Conservation (phyloP, 1,140 invertebrate genomes). For the Drosophila takahashii region DNA sequence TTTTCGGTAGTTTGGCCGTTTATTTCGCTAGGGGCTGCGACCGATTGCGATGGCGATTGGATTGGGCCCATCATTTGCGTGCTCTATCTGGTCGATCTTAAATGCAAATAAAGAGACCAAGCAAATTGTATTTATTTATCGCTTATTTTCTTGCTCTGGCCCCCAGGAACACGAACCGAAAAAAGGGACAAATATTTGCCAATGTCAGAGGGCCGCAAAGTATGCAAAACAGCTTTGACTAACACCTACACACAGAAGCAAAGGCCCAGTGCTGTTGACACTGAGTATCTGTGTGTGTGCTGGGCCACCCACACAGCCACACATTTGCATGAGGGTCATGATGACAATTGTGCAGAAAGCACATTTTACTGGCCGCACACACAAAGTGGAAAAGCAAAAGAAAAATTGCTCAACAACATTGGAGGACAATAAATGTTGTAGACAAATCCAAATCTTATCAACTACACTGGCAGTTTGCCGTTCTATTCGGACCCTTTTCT, state of each 20-base stretch:
- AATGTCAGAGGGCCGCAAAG: slow-evolving; percentile 72
- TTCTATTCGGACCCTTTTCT: slow-evolving; percentile 22
- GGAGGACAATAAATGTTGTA: slow-evolving; percentile 73
- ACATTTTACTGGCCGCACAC: slow-evolving; percentile 56
- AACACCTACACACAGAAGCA: slow-evolving; percentile 62
- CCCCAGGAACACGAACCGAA: slow-evolving; percentile 36
- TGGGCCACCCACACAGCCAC: slow-evolving; percentile 7
- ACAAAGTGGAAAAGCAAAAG: slow-evolving; percentile 74
- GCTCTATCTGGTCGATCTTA: slow-evolving; percentile 74
- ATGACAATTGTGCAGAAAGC: slow-evolving; percentile 79
- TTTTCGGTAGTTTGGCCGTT: slow-evolving; percentile 57
- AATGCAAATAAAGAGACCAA: slow-evolving; percentile 75
- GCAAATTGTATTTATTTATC: slow-evolving; percentile 83
- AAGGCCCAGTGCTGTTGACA: slow-evolving; percentile 42
- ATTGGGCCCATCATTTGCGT: slow-evolving; percentile 62
- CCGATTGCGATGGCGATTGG: not conserved
- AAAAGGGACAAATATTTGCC: slow-evolving; percentile 79
- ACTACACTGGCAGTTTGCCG: slow-evolving; percentile 52
- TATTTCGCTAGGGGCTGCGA: slow-evolving; percentile 18
- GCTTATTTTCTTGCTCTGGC: slow-evolving; percentile 73
- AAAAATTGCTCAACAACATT: slow-evolving; percentile 59
- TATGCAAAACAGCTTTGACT: slow-evolving; percentile 78
- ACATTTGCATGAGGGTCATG: slow-evolving; percentile 69
- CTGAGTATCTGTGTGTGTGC: slow-evolving; percentile 11
- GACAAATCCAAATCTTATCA: slow-evolving; percentile 80